Evolutionary conservation across 2,113 vertebrate species (phyloP), one percentile per base, ranked within the genome.

Genomic region (Macquaria australasica): DNA sequence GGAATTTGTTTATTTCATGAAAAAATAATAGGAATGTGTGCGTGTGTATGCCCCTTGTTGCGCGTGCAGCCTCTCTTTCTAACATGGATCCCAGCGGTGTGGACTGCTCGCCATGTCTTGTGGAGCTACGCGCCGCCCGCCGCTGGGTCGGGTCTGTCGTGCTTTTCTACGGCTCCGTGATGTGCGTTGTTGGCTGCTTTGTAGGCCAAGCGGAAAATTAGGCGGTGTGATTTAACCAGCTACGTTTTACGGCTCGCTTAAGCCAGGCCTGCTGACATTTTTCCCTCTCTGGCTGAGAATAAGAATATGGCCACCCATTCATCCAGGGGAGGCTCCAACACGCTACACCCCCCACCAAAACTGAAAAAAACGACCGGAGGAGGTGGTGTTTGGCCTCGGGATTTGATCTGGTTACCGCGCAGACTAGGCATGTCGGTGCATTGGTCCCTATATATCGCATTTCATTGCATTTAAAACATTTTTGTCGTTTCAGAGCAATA

Each of bases 231-330:
- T 86, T 88, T 71, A 77, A 72, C 69, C 23, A 66, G 89, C 56
- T 60, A 48, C 82, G 72, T 75, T 85, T 50, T 55, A 72, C 41
- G 43, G 60, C 31, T 81, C 67, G 8, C 39, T 82, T 71, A n/a
- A 7, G 73, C 34, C 34, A 63, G 88, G 81, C 82, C 84, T 66
- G 68, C 20, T 73, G 34, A 34, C 67, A 70, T 84, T 84, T 83
- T 83, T 48, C 77, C 78, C 68, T 69, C 68, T 68, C 56, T 63
- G 63, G 25, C 83, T 59, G 80, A 87, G 87, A 88, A 84, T 87
- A 80, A 89, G 90, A 95, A 96, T 87, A 96, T 95, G 96, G 94
- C 95, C 74, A 93, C 95, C 95, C 95, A 95, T 96, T 96, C 95
- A 96, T 95, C 90, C 93, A 77, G 77, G 77, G 86, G 79, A 91